phyloP scores from a whole-genome alignment of 2,797 vertebrate species.

The Eupleurogrammus muticus region DNA sequence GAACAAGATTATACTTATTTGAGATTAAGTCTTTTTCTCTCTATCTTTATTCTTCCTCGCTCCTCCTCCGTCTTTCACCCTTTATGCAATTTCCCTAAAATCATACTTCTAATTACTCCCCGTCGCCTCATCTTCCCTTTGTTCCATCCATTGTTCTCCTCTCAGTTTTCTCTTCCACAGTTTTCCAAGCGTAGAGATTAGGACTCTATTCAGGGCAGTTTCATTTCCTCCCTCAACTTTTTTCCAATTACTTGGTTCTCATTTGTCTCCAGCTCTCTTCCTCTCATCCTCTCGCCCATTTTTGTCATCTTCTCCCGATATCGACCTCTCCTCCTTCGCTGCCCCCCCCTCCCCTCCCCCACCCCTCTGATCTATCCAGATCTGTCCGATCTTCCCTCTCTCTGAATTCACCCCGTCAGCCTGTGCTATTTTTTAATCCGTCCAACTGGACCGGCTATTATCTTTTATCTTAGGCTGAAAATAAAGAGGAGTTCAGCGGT shows the following conservation, averaged over 20 bases:
- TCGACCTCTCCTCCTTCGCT: constrained; percentile 12
- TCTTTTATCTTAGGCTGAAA: constrained; percentile 20
- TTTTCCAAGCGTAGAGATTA: constrained; percentile 15
- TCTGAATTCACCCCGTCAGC: constrained; percentile 43
- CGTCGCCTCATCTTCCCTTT: background rate
- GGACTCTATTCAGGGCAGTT: background rate
- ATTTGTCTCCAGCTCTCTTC: background rate
- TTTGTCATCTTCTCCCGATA: constrained; percentile 4
- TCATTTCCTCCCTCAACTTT: constrained; percentile 7
- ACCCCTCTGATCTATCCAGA: constrained; percentile 29
- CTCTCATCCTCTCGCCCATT: background rate
- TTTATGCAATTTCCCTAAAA: background rate
- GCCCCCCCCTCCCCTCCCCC: background rate
- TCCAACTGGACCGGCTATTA: constrained; percentile 33
- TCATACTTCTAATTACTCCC: background rate
- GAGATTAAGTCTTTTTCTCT: background rate
- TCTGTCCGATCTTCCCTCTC: constrained; percentile 41
- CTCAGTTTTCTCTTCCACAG: background rate
- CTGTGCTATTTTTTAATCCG: constrained; percentile 52
- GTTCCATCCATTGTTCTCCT: background rate
- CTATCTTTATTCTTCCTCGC: background rate
- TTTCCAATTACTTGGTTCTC: constrained; percentile 7
- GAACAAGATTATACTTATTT: background rate
- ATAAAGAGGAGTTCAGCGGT: constrained; percentile 1
- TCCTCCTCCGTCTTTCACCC: background rate